phyloP scores from a whole-genome alignment of 2,888 invertebrate genomes.

The Epirrhoe tristata region DNA sequence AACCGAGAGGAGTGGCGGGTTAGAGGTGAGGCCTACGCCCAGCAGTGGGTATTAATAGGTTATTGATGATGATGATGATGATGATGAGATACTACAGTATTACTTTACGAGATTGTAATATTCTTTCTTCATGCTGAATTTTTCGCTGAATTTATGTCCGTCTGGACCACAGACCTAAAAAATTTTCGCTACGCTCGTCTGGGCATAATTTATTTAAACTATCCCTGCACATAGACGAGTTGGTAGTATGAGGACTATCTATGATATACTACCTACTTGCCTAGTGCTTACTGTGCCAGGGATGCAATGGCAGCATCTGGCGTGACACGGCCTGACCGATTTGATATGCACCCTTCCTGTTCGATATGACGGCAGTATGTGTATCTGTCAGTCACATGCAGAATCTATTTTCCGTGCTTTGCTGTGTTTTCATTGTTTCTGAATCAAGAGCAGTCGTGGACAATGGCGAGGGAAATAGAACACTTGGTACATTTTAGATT shows the following conservation, averaged over 20 bases:
- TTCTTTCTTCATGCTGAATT: no score
- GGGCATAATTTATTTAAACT: no score
- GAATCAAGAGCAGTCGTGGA: conserved; percentile 21
- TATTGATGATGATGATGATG: no score
- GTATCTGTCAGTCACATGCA: conserved; percentile 43
- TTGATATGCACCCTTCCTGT: conserved; percentile 79
- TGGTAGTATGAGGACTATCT: background rate
- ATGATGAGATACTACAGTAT: no score
- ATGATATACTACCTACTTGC: background rate
- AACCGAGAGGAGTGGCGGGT: no score
- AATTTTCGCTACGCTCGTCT: no score
- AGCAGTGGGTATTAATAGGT: no score
- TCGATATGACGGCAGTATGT: conserved; percentile 51
- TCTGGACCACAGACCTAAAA: no score
- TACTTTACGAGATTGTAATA: no score
- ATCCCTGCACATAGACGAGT: no score
- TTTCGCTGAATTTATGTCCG: no score
- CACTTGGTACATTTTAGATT: conserved; percentile 3
- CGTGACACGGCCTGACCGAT: conserved; percentile 71
- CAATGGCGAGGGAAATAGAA: conserved; percentile 18
- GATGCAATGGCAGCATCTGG: conserved; percentile 52
- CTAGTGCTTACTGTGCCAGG: conserved; percentile 6
- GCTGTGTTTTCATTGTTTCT: conserved; percentile 34
- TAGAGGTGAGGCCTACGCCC: no score
- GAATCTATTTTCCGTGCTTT: conserved; percentile 39